Percentiles rank a stretch among this genome's conserved stretches.
Evolutionary conservation across 2,113 vertebrate species (phyloP).

Genomic region (Turdus rufiventris): DNA sequence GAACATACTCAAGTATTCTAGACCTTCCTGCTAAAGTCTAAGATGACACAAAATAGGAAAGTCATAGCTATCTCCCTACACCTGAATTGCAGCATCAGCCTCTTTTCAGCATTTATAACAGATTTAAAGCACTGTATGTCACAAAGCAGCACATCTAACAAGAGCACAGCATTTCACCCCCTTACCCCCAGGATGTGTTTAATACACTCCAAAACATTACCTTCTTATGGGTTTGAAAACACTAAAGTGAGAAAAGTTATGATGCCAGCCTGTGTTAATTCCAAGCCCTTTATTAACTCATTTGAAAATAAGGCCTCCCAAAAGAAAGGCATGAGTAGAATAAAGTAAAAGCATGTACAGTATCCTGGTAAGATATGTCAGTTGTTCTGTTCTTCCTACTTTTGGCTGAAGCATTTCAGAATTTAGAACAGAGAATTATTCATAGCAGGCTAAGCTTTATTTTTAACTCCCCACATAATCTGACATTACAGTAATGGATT

Average conservation of each 20-base stretch:
- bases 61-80: background rate
- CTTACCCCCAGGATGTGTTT: background rate
- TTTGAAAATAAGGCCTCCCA: background rate
- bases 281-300: background rate
- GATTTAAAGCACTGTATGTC: background rate
- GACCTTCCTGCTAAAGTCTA: background rate
- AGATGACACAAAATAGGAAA: background rate
- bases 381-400: background rate
- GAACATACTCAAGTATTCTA: background rate
- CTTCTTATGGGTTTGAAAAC: background rate
- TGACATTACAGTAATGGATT: background rate
- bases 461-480: background rate
- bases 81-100: background rate
- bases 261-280: background rate
- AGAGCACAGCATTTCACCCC: background rate
- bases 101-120: background rate
- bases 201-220: background rate
- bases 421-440: background rate
- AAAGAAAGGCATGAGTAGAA: background rate
- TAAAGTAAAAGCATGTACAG: background rate
- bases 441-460: background rate
- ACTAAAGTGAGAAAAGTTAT: background rate
- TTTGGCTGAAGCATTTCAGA: background rate
- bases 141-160: background rate
- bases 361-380: background rate